These are phyloP conservation scores for Spea hammondii DNA, from an alignment of 2,797 vertebrate species.

Conservation along the genomic window DNA sequence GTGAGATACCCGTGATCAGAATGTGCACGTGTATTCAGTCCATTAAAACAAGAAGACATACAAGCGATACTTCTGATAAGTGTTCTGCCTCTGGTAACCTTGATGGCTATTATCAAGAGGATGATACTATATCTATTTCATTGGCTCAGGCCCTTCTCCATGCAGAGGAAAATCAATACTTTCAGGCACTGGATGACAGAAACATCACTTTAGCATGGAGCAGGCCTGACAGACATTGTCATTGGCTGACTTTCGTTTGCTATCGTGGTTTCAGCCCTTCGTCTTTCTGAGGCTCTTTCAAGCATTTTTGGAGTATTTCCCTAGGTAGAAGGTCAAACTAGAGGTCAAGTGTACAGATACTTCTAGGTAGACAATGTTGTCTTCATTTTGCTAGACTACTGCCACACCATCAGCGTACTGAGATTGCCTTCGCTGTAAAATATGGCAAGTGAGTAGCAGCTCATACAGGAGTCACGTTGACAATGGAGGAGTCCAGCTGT, in stretches of 20 bases:
- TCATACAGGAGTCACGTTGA: not conserved
- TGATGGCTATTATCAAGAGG: conserved; percentile 80
- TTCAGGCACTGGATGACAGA: conserved; percentile 76
- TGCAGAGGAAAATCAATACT: conserved; percentile 91
- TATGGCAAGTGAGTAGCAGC: conserved; percentile 72
- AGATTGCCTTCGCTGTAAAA: conserved; percentile 62
- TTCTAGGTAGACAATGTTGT: conserved; percentile 64
- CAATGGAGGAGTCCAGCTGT: not conserved
- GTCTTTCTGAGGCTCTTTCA: conserved; percentile 82
- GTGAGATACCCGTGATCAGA: conserved; percentile 63
- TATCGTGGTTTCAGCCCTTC: conserved; percentile 91
- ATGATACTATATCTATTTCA: conserved; percentile 78
- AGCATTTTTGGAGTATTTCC: conserved; percentile 80
- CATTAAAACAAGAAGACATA: conserved; percentile 82
- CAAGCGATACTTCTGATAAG: conserved; percentile 89
- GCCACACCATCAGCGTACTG: conserved; percentile 70
- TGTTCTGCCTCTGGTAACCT: conserved; percentile 93
- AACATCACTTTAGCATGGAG: conserved; percentile 95
- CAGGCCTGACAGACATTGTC: conserved; percentile 89
- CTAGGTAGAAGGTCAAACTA: conserved; percentile 77
- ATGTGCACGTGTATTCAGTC: conserved; percentile 75
- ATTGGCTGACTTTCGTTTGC: conserved; percentile 93
- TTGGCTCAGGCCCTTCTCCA: conserved; percentile 78
- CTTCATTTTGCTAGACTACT: conserved; percentile 66
- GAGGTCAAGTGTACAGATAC: conserved; percentile 78